Percentiles rank a stretch among this genome's conserved stretches.
These are phyloP conservation scores for Rhabditoides inermis DNA, from an alignment of 2,888 invertebrate species.

Conservation along the genomic window DNA sequence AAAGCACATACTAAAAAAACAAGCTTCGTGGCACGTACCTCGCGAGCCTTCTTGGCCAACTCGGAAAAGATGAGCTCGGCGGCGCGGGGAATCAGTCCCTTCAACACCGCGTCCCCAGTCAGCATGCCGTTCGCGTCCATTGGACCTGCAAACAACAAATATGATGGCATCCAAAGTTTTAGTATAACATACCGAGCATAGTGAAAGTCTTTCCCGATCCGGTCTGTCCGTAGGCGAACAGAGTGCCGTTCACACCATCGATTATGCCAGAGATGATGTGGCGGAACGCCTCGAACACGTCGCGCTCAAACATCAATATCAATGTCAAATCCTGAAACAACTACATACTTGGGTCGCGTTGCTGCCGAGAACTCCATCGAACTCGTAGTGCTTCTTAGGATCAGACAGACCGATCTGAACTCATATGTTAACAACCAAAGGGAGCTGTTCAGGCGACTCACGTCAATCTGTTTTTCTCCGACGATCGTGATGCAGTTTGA, in stretches of 20 bases:
- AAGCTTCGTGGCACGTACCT: neutral
- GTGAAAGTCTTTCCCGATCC: conserved; percentile 56
- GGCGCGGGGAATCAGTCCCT: conserved; percentile 54
- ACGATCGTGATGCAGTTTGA: conserved; percentile 9
- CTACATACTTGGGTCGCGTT: conserved; percentile 12
- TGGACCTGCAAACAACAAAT: neutral
- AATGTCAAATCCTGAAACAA: too few relatives aligned
- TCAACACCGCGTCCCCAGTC: conserved; percentile 47
- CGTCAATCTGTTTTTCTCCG: neutral
- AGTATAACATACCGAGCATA: conserved; percentile 51
- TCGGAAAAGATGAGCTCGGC: conserved; percentile 53
- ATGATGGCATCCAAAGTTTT: neutral
- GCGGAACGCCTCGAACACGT: conserved; percentile 51
- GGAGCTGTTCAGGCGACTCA: too few relatives aligned
- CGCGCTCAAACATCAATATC: conserved; percentile 53
- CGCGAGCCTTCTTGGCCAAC: conserved; percentile 46
- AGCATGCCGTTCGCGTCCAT: too few relatives aligned
- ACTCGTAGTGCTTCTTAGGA: conserved; percentile 7
- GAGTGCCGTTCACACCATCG: conserved; percentile 55
- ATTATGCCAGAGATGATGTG: conserved; percentile 54
- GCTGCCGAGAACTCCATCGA: conserved; percentile 8
- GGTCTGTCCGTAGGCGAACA: conserved; percentile 57
- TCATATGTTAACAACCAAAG: too few relatives aligned
- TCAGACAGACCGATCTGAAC: conserved; percentile 2
- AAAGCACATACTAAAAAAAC: conserved; percentile 6